Base-by-base conservation (phyloP, 2,113 vertebrate species). In the Shinisaurus crocodilurus region DNA sequence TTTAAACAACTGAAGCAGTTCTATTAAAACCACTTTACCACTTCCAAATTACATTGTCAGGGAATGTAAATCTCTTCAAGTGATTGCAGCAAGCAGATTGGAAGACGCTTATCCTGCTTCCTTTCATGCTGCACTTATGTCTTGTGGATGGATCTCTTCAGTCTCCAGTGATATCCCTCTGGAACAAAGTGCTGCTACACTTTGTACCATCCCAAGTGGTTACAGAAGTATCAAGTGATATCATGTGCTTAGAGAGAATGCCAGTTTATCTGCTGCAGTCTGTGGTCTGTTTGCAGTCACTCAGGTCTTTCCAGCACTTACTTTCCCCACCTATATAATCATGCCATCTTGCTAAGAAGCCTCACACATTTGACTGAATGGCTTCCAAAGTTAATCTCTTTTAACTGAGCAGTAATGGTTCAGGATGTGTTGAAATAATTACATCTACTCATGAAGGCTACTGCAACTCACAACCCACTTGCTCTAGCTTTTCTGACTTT, bases 261-360 rank as follows among this genome's bases (percentile, higher is more conserved):
- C 89, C 8, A 29, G 1, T 95, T 96, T 96, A 95, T 96, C 95
- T 96, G 37, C 67, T 90, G 88, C 95, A 88, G 93, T 77, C 96
- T 95, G 95, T 85, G 84, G 37, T 94, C 92, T 96, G 95, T 95
- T 95, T 95, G 92, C 95, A 94, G 89, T 95, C 96, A 96, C 91
- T 94, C 81, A 90, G 92, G 75, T 89, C 91, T 95, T 76, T 72
- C 88, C 87, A 85, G 67, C 10, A 6, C 88, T 32, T 3, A 57
- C 86, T 95, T 93, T 69, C 80, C 32, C 88, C 94, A 89, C 94
- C 91, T 92, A 93, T 65, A 2, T 77, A 90, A 43, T 91, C 92
- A 82, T 2, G 0, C 67, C 92, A 89, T 90, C 94, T 89, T 80
- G 88, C 93, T 94, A 81, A 93, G 92, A 94, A 94, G 88, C 93